These are phyloP conservation scores for Gobiocypris rarus DNA, from an alignment of 2,113 vertebrate species.

Conservation along the genomic window DNA sequence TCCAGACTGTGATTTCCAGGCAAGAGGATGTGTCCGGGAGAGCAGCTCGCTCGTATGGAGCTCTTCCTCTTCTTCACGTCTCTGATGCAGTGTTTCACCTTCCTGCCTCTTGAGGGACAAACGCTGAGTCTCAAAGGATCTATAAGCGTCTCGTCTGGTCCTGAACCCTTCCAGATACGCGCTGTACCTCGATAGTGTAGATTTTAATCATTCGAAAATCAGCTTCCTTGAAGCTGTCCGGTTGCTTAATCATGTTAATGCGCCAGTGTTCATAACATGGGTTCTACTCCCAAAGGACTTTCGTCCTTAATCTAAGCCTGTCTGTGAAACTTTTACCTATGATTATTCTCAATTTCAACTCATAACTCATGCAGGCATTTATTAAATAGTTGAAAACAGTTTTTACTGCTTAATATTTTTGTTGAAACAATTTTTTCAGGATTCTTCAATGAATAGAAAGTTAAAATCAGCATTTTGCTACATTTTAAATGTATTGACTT, in stretches of 20 bases:
- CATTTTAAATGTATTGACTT: too few species aligned
- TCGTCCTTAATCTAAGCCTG: too few species aligned
- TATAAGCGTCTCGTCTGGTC: constrained; percentile 18
- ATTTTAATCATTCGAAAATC: neutral
- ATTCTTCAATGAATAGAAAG: too few species aligned
- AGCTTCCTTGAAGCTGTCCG: neutral
- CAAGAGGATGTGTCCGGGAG: constrained; percentile 47
- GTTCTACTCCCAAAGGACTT: too few species aligned
- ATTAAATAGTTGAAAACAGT: too few species aligned
- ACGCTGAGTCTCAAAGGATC: constrained; percentile 17
- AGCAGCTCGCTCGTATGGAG: constrained; percentile 49
- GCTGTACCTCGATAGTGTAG: constrained; percentile 38
- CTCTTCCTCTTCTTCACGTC: constrained; percentile 69
- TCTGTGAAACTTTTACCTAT: too few species aligned
- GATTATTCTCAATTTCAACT: too few species aligned
- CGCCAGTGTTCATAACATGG: neutral
- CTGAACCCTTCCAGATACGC: constrained; percentile 37
- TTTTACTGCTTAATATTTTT: too few species aligned
- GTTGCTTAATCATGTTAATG: neutral
- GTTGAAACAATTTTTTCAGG: too few species aligned
- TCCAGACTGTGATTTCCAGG: constrained; percentile 63
- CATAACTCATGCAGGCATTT: too few species aligned
- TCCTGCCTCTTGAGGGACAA: constrained; percentile 37
- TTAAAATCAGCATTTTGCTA: too few species aligned
- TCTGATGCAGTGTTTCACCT: constrained; percentile 47